Evolutionary conservation across 1,140 invertebrate species (phyloP).

Genomic region (Wasmannia auropunctata): DNA sequence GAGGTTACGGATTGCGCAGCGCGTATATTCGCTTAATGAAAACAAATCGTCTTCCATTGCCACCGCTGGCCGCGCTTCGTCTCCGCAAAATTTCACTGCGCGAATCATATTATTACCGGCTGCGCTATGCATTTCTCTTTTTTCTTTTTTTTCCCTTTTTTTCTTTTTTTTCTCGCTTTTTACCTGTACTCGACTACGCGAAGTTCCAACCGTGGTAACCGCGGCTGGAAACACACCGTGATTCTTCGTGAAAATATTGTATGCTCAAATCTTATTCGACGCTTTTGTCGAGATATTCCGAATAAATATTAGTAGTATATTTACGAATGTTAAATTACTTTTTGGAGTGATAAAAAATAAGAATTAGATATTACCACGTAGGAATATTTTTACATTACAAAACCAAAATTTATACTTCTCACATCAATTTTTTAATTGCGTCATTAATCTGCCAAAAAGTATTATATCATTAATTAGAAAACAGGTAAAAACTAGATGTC

Average conservation of each 20-base stretch:
- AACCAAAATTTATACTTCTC: not conserved
- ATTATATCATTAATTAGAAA: not conserved
- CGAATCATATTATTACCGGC: slow-evolving; percentile 27
- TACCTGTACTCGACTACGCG: not conserved
- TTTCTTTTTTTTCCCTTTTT: not conserved
- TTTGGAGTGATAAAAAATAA: not conserved
- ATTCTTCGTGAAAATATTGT: slow-evolving; percentile 20
- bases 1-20: slow-evolving; percentile 54
- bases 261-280: no score
- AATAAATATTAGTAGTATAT: not conserved
- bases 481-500: not conserved
- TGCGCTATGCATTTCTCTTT: not conserved
- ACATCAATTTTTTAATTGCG: not conserved
- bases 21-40: slow-evolving; percentile 56
- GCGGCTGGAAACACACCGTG: not conserved
- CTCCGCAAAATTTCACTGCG: slow-evolving; percentile 24
- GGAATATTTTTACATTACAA: not conserved
- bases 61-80: not conserved
- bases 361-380: not conserved
- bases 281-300: not conserved
- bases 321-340: not conserved
- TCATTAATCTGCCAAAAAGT: not conserved
- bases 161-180: not conserved
- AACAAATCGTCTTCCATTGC: slow-evolving; percentile 48
- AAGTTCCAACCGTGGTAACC: not conserved